A percentile compares a stretch with the other conserved stretches of the same genome.
Evolutionary conservation across 2,113 vertebrate species (phyloP).

Genomic region (Merops nubicus): DNA sequence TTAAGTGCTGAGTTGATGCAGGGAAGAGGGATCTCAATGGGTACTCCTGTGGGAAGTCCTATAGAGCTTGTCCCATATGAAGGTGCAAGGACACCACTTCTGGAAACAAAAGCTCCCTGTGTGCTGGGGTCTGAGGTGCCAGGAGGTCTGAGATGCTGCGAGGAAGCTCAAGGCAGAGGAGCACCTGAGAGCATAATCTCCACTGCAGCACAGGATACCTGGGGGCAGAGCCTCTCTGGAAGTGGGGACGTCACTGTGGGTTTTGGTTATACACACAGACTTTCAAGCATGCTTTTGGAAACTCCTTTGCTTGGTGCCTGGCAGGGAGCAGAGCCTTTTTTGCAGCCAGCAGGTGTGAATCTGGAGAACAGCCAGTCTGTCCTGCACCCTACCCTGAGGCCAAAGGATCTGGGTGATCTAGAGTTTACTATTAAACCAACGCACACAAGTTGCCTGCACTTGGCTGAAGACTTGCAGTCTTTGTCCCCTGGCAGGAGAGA

Average conservation of each 20-base stretch:
- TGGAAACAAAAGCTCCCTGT: background rate
- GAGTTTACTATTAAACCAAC: background rate
- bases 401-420: background rate
- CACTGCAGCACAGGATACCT: background rate
- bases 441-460: fast-evolving
- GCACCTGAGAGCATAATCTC: background rate
- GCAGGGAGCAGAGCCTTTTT: background rate
- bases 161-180: background rate
- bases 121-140: background rate
- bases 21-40: background rate
- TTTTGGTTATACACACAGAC: fast-evolving
- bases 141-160: background rate
- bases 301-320: background rate
- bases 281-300: background rate
- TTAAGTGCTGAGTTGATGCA: fast-evolving
- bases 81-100: fast-evolving
- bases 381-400: background rate
- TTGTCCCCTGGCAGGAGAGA: background rate
- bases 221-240: background rate
- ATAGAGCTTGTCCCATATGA: fast-evolving
- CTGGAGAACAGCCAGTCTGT: background rate
- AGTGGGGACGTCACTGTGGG: fast-evolving
- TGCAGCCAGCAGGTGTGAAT: background rate
- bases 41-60: background rate
- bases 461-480: fast-evolving